phyloP scores from a whole-genome alignment of 2,797 vertebrate species.

The Channa striata region DNA sequence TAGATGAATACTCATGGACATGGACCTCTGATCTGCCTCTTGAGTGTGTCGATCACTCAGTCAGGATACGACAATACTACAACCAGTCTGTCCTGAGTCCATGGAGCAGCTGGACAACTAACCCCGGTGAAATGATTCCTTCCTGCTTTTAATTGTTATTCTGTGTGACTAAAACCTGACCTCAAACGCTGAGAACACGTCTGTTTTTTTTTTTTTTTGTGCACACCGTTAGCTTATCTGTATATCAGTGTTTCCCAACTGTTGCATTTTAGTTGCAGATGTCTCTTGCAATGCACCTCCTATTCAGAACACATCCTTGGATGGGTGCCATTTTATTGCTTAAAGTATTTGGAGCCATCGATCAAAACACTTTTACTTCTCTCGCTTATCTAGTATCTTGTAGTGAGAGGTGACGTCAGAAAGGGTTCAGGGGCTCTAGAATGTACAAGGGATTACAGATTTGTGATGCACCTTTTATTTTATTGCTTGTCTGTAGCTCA shows the following conservation, averaged over 20 bases:
- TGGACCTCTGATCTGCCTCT: constrained; percentile 78
- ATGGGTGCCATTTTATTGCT: background rate
- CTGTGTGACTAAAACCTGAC: background rate
- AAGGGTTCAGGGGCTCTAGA: background rate
- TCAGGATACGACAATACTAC: constrained; percentile 67
- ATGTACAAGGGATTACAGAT: background rate
- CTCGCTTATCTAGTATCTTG: background rate
- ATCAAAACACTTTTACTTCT: background rate
- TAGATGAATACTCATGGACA: constrained; percentile 41
- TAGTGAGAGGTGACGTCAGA: background rate
- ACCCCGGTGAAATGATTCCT: constrained; percentile 48
- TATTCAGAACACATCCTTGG: background rate
- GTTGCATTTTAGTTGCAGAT: background rate
- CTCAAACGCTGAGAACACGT: background rate
- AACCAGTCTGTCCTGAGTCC: constrained; percentile 40
- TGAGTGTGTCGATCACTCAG: constrained; percentile 76
- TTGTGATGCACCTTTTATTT: no score
- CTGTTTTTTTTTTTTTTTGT: no score
- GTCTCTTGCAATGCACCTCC: background rate
- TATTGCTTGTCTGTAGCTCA: no score
- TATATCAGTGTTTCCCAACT: constrained; percentile 18
- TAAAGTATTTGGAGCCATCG: background rate
- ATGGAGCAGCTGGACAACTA: constrained; percentile 75
- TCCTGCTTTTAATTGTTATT: background rate
- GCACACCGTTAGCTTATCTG: background rate